phyloP scores from a whole-genome alignment of 2,888 invertebrate species.

The Mesoligia furuncula region DNA sequence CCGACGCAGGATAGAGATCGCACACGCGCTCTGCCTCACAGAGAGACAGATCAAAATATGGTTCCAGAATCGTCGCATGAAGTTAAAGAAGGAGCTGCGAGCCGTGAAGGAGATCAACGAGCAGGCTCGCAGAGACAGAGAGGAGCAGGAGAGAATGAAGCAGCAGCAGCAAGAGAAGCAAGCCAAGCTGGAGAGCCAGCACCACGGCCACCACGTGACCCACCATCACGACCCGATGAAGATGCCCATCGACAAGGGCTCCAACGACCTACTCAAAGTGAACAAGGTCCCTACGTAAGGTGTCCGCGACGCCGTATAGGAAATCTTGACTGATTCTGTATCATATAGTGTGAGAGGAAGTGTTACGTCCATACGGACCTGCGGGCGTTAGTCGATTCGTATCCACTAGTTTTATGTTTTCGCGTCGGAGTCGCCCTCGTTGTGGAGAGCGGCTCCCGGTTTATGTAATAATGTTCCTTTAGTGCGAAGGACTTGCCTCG shows the following conservation, averaged over 20 bases:
- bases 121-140: slow-evolving; percentile 96
- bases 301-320: slow-evolving; percentile 78
- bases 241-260: slow-evolving; percentile 93
- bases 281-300: slow-evolving; percentile 95
- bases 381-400: slow-evolving; percentile 87
- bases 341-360: slow-evolving; percentile 90
- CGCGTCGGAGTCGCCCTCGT: slow-evolving; percentile 84
- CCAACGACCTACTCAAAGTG: slow-evolving; percentile 94
- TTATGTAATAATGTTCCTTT: slow-evolving; percentile 88
- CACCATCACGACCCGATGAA: slow-evolving; percentile 94
- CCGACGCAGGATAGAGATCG: slow-evolving; percentile 98
- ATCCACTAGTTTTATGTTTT: slow-evolving; percentile 89
- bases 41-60: slow-evolving; percentile 99
- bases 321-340: slow-evolving; percentile 89
- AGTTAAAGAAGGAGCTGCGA: slow-evolving; percentile 98
- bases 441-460: slow-evolving; percentile 82
- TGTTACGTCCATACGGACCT: slow-evolving; percentile 87
- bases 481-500: slow-evolving; percentile 88
- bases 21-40: slow-evolving; percentile 98
- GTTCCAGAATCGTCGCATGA: slow-evolving; percentile 99
- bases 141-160: slow-evolving; percentile 97
- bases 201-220: slow-evolving; percentile 93
- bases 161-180: slow-evolving; percentile 97
- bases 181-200: slow-evolving; percentile 94
- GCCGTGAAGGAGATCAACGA: slow-evolving; percentile 99